Evolutionary conservation across 2,797 vertebrate genomes (phyloP).

Genomic region (Geotrypetes seraphini): DNA sequence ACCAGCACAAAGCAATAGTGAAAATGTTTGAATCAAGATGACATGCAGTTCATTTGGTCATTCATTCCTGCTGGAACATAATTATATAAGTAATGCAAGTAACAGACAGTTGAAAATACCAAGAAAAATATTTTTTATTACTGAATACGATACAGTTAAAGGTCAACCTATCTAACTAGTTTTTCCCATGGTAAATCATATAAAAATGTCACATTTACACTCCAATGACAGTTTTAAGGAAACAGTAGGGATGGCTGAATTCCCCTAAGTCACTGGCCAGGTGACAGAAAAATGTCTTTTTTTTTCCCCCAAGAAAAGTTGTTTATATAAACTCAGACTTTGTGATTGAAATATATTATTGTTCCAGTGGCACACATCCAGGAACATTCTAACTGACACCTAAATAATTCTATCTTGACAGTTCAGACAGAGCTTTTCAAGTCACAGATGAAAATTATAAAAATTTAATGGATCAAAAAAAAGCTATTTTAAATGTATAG

Average conservation of each 20-base stretch:
- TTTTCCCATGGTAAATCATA: conserved; percentile 15
- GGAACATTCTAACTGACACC: conserved; percentile 1
- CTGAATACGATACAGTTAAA: conserved; percentile 17
- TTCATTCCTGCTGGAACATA: background rate
- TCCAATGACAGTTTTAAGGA: conserved; percentile 17
- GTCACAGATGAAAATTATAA: background rate
- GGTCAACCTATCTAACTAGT: conserved; percentile 13
- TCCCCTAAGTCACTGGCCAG: background rate
- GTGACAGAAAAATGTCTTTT: conserved; percentile 5
- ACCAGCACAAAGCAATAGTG: too few relatives aligned
- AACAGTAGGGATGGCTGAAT: conserved; percentile 1
- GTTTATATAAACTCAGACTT: background rate
- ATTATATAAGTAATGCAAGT: background rate
- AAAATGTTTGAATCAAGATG: too few relatives aligned
- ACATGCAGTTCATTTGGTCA: too few relatives aligned
- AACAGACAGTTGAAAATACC: conserved; percentile 3
- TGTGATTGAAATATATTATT: background rate
- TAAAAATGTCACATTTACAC: conserved; percentile 33
- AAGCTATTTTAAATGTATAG: conserved; percentile 2
- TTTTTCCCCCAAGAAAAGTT: background rate
- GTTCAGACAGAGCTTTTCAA: background rate
- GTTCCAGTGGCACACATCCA: background rate
- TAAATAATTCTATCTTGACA: conserved; percentile 1
- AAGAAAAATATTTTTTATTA: too few relatives aligned
- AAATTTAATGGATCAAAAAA: background rate